phyloP scores from a whole-genome alignment of 1,140 invertebrate genomes.

The Brachystomella parvula region DNA sequence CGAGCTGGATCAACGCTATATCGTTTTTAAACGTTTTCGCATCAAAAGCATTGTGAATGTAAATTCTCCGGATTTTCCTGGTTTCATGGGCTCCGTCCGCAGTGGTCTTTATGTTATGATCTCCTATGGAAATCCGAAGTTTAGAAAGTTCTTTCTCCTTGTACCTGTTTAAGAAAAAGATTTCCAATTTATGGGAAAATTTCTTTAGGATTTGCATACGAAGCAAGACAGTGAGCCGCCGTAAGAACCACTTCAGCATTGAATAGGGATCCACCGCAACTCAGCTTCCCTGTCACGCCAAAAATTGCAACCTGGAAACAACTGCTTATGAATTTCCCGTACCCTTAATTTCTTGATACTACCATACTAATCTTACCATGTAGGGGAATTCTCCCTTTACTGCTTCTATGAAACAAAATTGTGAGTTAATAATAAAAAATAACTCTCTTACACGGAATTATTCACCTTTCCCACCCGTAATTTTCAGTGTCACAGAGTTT shows the following conservation, averaged over 20 bases:
- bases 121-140: conserved; percentile 22
- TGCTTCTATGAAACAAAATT: conserved; percentile 3
- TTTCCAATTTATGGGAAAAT: neutral
- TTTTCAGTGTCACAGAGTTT: conserved; percentile 1
- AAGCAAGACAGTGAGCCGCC: conserved; percentile 26
- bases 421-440: neutral
- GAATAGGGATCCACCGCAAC: conserved; percentile 22
- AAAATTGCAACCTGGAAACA: conserved; percentile 22
- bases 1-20: conserved; percentile 23
- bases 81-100: conserved; percentile 27
- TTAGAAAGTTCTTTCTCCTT: conserved; percentile 10
- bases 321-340: neutral
- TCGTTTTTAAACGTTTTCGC: conserved; percentile 21
- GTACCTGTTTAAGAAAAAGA: conserved; percentile 13
- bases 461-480: conserved; percentile 16
- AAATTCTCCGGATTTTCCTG: conserved; percentile 15
- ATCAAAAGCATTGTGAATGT: conserved; percentile 26
- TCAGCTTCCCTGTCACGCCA: conserved; percentile 16
- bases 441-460: neutral
- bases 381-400: conserved; percentile 10
- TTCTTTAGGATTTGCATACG: conserved; percentile 15
- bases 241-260: conserved; percentile 17
- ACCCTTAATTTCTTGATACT: conserved; percentile 3
- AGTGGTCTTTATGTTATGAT: conserved; percentile 20
- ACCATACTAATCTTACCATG: conserved; percentile 13